Percentiles rank a stretch among this genome's conserved stretches.
Evolutionary conservation across 2,113 vertebrate species (phyloP).

Genomic region (Gopherus evgoodei): DNA sequence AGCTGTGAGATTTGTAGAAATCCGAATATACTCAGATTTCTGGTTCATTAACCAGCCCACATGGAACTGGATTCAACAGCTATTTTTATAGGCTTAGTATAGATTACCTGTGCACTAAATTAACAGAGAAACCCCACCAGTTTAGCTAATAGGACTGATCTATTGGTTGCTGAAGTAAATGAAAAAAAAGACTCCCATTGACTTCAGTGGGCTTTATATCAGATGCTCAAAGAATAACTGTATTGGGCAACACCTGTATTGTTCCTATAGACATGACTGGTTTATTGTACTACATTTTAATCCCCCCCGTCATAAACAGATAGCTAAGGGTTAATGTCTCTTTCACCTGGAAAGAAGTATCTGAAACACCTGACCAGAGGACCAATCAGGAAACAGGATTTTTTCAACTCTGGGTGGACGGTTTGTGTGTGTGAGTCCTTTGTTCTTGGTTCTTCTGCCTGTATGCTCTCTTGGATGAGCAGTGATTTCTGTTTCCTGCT

Average conservation of each 20-base stretch:
- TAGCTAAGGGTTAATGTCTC: too few relatives aligned
- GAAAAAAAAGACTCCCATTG: background rate
- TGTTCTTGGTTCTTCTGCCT: too few relatives aligned
- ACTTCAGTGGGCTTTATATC: background rate
- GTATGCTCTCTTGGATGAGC: too few relatives aligned
- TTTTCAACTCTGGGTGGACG: too few relatives aligned
- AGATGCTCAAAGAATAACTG: background rate
- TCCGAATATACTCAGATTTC: background rate
- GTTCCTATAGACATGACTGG: background rate
- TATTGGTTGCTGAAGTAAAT: background rate
- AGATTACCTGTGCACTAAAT: background rate
- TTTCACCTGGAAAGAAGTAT: too few relatives aligned
- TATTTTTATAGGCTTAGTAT: background rate
- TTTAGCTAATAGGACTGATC: background rate
- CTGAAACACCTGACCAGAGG: too few relatives aligned
- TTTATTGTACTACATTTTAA: background rate
- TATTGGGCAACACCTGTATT: background rate
- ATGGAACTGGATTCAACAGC: background rate
- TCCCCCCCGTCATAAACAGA: too few relatives aligned
- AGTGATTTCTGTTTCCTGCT: too few relatives aligned
- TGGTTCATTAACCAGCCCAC: background rate
- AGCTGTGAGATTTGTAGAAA: background rate
- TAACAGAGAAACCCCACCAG: background rate
- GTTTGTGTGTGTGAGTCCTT: too few relatives aligned
- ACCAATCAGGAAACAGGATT: too few relatives aligned